Base-by-base conservation (phyloP, 2,113 vertebrate species). In the Speoplatyrhinus poulsoni region DNA sequence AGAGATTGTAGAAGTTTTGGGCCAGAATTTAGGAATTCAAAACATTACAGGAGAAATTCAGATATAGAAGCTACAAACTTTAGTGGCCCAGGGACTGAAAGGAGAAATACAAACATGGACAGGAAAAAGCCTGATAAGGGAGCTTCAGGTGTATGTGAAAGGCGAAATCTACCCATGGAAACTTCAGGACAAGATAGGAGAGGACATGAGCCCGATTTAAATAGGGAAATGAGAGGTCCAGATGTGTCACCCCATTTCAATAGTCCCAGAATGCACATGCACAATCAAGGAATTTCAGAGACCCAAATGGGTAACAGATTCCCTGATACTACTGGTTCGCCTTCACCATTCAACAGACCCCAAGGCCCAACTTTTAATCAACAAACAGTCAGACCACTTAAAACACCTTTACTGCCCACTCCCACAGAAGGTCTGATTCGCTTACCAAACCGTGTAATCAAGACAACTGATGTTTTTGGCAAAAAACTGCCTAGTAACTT, bases 391-490 rank as follows among this genome's bases (percentile, higher is more conserved):
- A 80, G 62, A 1, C 81, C 84, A 60, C 81, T 67, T 32, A 95
- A 94, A 50, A 84, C 92, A 74, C 94, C 94, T 12, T 91, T 97
- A 71, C 93, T 98, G 62, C 96, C 95, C 36, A 95, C 95, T 78
- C 93, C 94, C 0, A 86, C 91, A 9, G 74, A 88, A 72, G 92
- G 93, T 75, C 90, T 92, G 13, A 77, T 88, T 32, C 77, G 56
- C 6, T 69, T 71, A 5, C 73, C 77, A 1, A 84, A 84, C 70
- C 67, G 77, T 1, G 67, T 87, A 0, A 88, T 87, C 3, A 92
- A 88, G 15, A 93, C 90, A 69, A 73, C 89, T 0, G 91, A 93
- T 55, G 48, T 84, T 0, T 92, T 60, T 82, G 90, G 33, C 55
- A 66, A 15, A 6, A 80, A 85, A 71, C 58, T 60, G 62, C 56